Base-by-base conservation (phyloP, 2,113 vertebrate genomes). In the Zapornia atra region DNA sequence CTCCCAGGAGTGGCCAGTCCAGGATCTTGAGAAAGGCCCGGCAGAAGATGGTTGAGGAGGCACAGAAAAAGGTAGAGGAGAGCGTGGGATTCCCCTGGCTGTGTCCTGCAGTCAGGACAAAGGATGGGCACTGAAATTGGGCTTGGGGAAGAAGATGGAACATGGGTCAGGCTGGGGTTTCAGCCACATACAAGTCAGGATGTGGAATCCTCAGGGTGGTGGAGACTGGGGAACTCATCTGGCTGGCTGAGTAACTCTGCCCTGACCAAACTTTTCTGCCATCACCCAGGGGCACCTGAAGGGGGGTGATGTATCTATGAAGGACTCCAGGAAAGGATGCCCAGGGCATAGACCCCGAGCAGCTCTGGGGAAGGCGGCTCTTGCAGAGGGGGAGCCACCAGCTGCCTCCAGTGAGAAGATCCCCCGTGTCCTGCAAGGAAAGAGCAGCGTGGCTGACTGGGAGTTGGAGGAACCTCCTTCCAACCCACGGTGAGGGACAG, bases 21-120 rank as follows among this genome's bases (percentile, higher is more conserved):
- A 98, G 92, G 83, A 97, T 99, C 72, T 92, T 99, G 78, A 98
- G 57, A 78, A 99, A 98, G 83, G 98, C 97, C 68, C 94, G 66
- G 79, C 98, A 98, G 95, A 97, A 97, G 90, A 98, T 96, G 94
- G 97, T 95, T 64, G 98, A 97, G 89, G 95, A 97, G 66, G 97
- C 96, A 83, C 97, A 78, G 86, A 98, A 96, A 92, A 98, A 98
- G 97, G 98, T 98, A 51, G 83, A 78, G 25, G 34, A 31, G 64
- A 68, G 15, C 8, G 24, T 48, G 34, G 56, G 13, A 6, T 89
- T 90, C 10, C 16, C 13, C 18, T 65, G 33, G 6, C n/a, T 86
- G 10, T 71, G 19, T 64, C 31, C 31, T 33, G 60, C 11, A 31
- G 65, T 40, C 28, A 26, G 16, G 15, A n/a, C 44, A 82, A 60